Conservation (phyloP, 2,888 invertebrate species). For the Pristionchus maxplancki region DNA sequence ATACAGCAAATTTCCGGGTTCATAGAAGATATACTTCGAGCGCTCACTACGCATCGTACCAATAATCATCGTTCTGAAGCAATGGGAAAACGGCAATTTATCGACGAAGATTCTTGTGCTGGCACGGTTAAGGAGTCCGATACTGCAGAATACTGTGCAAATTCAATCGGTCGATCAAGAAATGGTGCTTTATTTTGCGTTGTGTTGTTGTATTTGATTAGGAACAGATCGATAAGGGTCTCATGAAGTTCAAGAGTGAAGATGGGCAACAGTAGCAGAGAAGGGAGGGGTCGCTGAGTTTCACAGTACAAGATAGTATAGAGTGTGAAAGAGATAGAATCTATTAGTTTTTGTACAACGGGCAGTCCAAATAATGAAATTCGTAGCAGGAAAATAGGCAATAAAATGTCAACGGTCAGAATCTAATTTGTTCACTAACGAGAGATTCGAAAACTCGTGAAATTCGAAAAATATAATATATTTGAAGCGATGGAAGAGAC, state of each 20-base stretch:
- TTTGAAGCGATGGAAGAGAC: background rate
- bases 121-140: no score
- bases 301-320: background rate
- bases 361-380: constrained; percentile 8
- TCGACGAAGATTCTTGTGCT: no score
- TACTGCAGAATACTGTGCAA: no score
- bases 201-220: background rate
- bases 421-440: constrained; percentile 32
- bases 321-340: background rate
- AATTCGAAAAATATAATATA: constrained; percentile 10
- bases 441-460: background rate
- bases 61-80: no score
- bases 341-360: background rate
- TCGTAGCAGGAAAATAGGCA: background rate
- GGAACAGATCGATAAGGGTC: background rate
- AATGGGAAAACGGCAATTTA: no score
- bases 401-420: background rate
- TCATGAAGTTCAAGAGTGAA: background rate
- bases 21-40: no score
- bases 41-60: no score
- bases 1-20: no score
- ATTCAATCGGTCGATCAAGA: no score
- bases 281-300: background rate
- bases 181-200: no score
- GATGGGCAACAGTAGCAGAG: background rate